Evolutionary conservation across 2,797 vertebrate genomes (phyloP).

Genomic region (Peromyscus eremicus): DNA sequence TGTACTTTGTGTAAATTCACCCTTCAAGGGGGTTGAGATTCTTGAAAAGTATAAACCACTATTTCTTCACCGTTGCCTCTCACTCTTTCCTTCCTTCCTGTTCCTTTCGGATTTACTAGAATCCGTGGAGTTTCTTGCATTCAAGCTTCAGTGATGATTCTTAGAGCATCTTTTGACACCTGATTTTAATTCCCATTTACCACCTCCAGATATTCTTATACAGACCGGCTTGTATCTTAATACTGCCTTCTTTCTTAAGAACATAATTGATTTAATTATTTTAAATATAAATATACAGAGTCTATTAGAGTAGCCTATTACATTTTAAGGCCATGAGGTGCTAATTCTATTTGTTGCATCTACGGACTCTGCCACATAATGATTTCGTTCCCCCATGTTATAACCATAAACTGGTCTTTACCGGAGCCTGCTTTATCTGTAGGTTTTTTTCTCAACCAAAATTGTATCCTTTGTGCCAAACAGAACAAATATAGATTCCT

Average conservation of each 20-base stretch:
- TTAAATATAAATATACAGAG: conserved; percentile 18
- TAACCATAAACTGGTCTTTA: conserved; percentile 2
- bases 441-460: neutral
- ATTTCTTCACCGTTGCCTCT: neutral
- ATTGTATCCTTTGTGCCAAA: neutral
- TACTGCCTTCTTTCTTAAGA: neutral
- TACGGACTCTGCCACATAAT: neutral
- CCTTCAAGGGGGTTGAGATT: neutral
- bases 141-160: neutral
- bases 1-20: neutral
- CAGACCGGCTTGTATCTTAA: neutral
- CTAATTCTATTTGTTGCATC: neutral
- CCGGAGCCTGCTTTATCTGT: neutral
- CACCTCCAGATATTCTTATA: neutral
- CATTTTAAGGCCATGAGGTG: conserved; percentile 8
- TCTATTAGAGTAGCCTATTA: neutral
- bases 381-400: neutral
- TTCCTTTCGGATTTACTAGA: conserved; percentile 15
- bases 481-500: neutral
- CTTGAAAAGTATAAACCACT: neutral
- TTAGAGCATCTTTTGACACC: neutral
- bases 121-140: neutral
- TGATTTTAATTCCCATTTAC: conserved; percentile 33
- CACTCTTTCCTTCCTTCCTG: neutral
- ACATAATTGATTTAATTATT: neutral